phyloP scores from a whole-genome alignment of 2,888 invertebrate genomes.

The Harpalus rufipes region DNA sequence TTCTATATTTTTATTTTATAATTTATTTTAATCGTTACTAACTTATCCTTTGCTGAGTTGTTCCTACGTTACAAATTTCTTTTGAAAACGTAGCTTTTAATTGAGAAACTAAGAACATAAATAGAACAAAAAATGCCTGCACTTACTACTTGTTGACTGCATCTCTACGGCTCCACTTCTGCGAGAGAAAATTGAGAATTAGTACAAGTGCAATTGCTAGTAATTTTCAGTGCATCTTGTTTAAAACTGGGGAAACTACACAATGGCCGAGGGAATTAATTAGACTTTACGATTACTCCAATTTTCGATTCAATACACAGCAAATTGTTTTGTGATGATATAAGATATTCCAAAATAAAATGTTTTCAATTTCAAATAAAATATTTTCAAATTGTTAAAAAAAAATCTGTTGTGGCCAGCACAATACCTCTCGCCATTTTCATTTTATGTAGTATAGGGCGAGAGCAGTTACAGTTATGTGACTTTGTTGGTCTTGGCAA shows the following conservation, averaged over 20 bases:
- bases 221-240: conserved; percentile 18
- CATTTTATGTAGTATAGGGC: no score
- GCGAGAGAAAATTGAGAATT: conserved; percentile 29
- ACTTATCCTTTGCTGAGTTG: no score
- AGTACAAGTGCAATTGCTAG: conserved; percentile 39
- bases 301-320: background rate
- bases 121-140: conserved; percentile 4
- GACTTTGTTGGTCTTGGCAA: no score
- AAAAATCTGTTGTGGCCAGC: no score
- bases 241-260: background rate
- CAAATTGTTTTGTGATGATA: background rate
- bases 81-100: background rate
- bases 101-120: conserved; percentile 7
- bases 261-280: background rate
- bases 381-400: no score
- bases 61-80: background rate
- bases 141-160: conserved; percentile 44
- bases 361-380: no score
- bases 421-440: no score
- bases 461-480: no score
- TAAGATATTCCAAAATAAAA: no score
- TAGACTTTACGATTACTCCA: background rate
- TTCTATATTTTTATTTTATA: no score
- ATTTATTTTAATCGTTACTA: no score
- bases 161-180: conserved; percentile 17